Percentiles rank a stretch among this genome's conserved stretches.
Conservation (phyloP, 2,888 invertebrate species). For the Cerastoderma edule region DNA sequence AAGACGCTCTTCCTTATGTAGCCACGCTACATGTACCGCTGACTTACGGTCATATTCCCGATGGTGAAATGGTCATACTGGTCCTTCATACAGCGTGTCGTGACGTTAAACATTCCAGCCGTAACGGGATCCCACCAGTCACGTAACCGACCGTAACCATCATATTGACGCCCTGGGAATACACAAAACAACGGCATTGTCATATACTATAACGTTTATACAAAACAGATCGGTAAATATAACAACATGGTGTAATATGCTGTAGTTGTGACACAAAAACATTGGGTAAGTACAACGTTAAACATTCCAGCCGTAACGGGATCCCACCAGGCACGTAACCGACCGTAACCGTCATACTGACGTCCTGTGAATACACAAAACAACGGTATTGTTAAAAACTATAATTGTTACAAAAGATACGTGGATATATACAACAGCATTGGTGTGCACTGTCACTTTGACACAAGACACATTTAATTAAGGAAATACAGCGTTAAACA, state of each 20-base stretch:
- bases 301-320: constrained; percentile 94
- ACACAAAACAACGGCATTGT: background rate
- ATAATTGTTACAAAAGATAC: no score
- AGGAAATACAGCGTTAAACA: constrained; percentile 87
- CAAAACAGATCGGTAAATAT: no score
- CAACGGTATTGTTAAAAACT: background rate
- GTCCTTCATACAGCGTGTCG: constrained; percentile 93
- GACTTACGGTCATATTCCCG: constrained; percentile 48
- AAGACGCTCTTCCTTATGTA: background rate
- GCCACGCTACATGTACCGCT: no score
- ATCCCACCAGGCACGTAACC: constrained; percentile 99
- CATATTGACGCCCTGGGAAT: constrained; percentile 92
- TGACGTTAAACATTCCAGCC: constrained; percentile 92
- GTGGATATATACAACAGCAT: no score
- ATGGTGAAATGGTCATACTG: constrained; percentile 91
- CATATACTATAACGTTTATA: background rate
- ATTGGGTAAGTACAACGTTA: constrained; percentile 84
- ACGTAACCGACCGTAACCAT: constrained; percentile 95
- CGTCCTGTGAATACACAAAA: constrained; percentile 86
- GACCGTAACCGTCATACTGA: constrained; percentile 97
- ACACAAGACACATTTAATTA: background rate
- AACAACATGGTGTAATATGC: no score
- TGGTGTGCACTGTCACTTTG: no score
- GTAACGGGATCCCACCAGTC: constrained; percentile 99
- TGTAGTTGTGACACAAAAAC: no score